phyloP scores from a whole-genome alignment of 2,797 vertebrate species.

The Notolepis coatsorum region DNA sequence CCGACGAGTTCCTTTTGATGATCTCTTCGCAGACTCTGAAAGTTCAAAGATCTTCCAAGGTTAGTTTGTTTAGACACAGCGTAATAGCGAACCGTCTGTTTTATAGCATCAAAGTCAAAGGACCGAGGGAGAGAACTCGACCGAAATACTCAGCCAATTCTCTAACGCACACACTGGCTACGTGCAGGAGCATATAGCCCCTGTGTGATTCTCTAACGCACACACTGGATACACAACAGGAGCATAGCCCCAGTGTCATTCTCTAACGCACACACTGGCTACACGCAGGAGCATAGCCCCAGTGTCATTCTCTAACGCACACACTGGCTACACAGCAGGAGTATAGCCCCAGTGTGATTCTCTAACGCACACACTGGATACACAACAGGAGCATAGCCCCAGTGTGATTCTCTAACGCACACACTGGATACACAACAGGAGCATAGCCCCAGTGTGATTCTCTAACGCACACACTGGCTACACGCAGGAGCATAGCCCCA shows the following conservation, averaged over 20 bases:
- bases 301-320: slow-evolving; percentile 65
- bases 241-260: slow-evolving; percentile 62
- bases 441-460: slow-evolving; percentile 63
- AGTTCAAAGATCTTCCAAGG: slow-evolving; percentile 63
- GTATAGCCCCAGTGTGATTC: slow-evolving; percentile 63
- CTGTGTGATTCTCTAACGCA: slow-evolving; percentile 70
- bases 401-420: slow-evolving; percentile 65
- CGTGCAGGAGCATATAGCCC: too few relatives aligned
- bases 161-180: slow-evolving; percentile 56
- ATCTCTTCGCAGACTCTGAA: slow-evolving; percentile 60
- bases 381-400: too few relatives aligned
- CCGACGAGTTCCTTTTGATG: slow-evolving; percentile 47
- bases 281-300: slow-evolving; percentile 53
- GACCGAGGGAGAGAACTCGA: slow-evolving; percentile 52
- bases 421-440: slow-evolving; percentile 45
- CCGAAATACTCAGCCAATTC: slow-evolving; percentile 69
- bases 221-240: slow-evolving; percentile 46
- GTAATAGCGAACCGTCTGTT: slow-evolving; percentile 69
- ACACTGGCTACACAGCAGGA: slow-evolving; percentile 45
- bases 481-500: slow-evolving; percentile 52
- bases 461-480: slow-evolving; percentile 55
- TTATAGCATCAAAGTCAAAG: slow-evolving; percentile 72
- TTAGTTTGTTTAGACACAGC: slow-evolving; percentile 69
- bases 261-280: slow-evolving; percentile 56
- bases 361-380: slow-evolving; percentile 55